Evolutionary conservation across 2,888 invertebrate species (phyloP).

Genomic region (Rotaria magnacalcarata): DNA sequence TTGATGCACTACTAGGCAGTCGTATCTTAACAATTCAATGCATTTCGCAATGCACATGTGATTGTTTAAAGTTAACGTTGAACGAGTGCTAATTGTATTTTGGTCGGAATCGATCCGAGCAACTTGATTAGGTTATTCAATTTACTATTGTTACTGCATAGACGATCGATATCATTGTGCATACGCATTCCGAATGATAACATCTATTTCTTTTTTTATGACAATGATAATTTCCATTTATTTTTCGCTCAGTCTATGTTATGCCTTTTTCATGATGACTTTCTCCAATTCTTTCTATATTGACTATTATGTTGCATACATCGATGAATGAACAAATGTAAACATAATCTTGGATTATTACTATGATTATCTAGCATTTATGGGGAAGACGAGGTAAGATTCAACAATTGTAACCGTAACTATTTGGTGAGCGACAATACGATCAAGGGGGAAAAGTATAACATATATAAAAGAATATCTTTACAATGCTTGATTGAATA

Average conservation of each 20-base stretch:
- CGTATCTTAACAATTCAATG: background rate
- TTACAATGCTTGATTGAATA: background rate
- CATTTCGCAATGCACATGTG: background rate
- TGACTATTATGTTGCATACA: background rate
- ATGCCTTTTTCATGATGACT: background rate
- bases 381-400: background rate
- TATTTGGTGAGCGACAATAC: background rate
- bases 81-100: slow-evolving; percentile 11
- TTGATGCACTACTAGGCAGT: background rate
- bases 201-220: background rate
- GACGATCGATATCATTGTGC: background rate
- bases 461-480: background rate
- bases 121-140: slow-evolving; percentile 3
- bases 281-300: background rate
- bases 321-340: background rate
- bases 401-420: background rate
- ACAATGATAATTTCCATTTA: background rate
- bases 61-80: background rate
- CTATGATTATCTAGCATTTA: background rate
- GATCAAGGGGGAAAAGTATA: background rate
- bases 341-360: background rate
- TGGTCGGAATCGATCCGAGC: background rate
- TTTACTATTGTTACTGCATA: background rate
- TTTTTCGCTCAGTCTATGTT: background rate
- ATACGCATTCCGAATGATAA: background rate